These are phyloP conservation scores for Drosophila pandora DNA, from an alignment of 1,140 invertebrate species.

Conservation along the genomic window DNA sequence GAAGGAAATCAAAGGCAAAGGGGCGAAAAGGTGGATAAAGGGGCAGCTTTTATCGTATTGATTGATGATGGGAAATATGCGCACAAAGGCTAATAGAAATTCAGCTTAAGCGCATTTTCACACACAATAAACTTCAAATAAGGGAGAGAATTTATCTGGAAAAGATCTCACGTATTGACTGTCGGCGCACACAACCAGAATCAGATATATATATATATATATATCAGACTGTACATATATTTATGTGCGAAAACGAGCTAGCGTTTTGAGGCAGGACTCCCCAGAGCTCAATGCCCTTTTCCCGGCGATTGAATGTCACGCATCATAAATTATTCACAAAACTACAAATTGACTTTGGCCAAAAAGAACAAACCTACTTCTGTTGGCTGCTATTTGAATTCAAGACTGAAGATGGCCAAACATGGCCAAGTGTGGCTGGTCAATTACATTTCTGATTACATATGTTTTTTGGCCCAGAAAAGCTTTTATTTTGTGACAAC, in stretches of 20 bases:
- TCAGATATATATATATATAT: constrained; percentile 15
- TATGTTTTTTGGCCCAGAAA: not conserved
- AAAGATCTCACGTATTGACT: constrained; percentile 69
- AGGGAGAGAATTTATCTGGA: constrained; percentile 55
- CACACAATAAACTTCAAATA: constrained; percentile 82
- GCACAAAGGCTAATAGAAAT: constrained; percentile 82
- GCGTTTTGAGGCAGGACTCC: constrained; percentile 29
- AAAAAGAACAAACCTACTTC: constrained; percentile 49
- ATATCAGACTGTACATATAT: not conserved
- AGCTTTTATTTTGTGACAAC: not conserved
- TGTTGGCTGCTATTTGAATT: constrained; percentile 16
- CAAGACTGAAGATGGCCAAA: constrained; percentile 4
- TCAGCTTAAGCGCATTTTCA: constrained; percentile 80
- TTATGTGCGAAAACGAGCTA: constrained; percentile 10
- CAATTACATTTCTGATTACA: constrained; percentile 10
- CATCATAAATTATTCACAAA: constrained; percentile 81
- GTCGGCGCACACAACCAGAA: constrained; percentile 18
- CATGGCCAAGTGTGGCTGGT: not conserved
- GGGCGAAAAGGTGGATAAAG: constrained; percentile 2
- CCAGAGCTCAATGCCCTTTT: constrained; percentile 54
- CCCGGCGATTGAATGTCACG: constrained; percentile 78
- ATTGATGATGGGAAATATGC: constrained; percentile 81
- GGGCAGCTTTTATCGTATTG: constrained; percentile 73
- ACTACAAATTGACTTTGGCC: constrained; percentile 71
- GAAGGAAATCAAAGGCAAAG: constrained; percentile 13